A percentile compares a stretch with the other conserved stretches of the same genome.
phyloP scores from a whole-genome alignment of 2,797 vertebrate species.

The Pangasius macronema region DNA sequence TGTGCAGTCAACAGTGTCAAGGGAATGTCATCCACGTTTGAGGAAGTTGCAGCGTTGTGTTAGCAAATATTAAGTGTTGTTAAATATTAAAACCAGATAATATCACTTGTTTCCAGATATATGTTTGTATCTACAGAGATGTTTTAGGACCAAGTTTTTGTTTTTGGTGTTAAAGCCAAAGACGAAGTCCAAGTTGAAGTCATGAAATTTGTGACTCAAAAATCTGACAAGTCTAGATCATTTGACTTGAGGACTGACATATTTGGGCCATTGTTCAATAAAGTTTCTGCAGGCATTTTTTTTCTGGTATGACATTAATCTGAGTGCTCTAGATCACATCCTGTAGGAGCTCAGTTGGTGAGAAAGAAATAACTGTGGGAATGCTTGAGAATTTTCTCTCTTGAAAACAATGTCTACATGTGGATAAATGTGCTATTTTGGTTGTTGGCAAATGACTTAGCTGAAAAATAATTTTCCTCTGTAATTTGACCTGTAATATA shows the following conservation, averaged over 20 bases:
- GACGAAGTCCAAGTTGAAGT: not conserved
- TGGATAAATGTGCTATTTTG: not conserved
- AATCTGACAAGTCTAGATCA: not conserved
- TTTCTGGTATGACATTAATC: not conserved
- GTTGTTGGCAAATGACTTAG: not conserved
- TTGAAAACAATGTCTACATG: not conserved
- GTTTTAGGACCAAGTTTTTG: not conserved
- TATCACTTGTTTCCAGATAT: not conserved
- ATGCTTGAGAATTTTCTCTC: not conserved
- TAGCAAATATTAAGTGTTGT: not conserved
- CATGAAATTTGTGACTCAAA: not conserved
- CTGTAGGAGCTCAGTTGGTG: not conserved
- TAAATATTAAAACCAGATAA: not conserved
- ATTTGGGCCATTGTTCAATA: not conserved
- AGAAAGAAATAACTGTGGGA: not conserved
- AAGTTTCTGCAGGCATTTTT: not conserved
- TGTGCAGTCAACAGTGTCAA: not conserved
- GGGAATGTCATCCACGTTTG: not conserved
- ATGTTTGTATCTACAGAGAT: not conserved
- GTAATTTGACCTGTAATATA: not conserved
- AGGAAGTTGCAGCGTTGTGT: not conserved
- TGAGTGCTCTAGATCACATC: not conserved
- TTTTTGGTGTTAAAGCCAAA: not conserved
- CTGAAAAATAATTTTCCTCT: not conserved
- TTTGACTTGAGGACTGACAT: not conserved